Base-by-base conservation (phyloP, 2,113 vertebrate genomes). In the Phainopepla nitens region DNA sequence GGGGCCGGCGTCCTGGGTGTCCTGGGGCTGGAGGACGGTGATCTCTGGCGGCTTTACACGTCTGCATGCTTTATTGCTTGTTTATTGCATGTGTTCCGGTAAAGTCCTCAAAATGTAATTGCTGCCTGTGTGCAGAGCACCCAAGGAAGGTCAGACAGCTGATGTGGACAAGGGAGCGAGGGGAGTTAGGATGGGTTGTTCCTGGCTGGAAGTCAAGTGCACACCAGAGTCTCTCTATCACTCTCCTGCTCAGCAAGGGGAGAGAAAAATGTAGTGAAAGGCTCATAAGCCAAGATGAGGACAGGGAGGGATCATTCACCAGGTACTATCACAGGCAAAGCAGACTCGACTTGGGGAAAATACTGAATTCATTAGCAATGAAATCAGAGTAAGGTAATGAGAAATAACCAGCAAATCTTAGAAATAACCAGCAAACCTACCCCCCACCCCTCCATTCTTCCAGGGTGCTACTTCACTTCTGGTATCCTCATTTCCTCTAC, bases 101-200 rank as follows among this genome's bases (percentile, higher is more conserved):
- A 5, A 24, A 45, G 18, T 16, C 53, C 27, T 86, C 69, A 8
- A 21, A 36, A 54, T 7, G 7, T 10, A 15, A 9, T 14, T 35
- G 62, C 21, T 66, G 49, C 17, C 33, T 24, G 44, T 10, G 0
- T 4, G 18, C 25, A 5, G 51, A 10, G 11, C 4, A 2, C 22
- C 22, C 15, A 3, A 3, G 53, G 22, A 10, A 6, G 19, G 18
- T 47, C 10, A 24, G 65, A 22, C 22, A 41, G 31, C n/a, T 35
- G 60, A 10, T 1, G 7, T 8, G 41, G 45, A 1, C 18, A 1
- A 5, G 23, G 19, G 19, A 27, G 27, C 0, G 4, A n/a, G 29
- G 23, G 53, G 9, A 4, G 2, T 7, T 42, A 15, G 27, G 25
- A 18, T 28, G 39, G 44, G 29, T 27, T 8, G 29, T 3, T 69